Conservation (phyloP, 2,888 invertebrate genomes). For the Sylvicola cinctus region DNA sequence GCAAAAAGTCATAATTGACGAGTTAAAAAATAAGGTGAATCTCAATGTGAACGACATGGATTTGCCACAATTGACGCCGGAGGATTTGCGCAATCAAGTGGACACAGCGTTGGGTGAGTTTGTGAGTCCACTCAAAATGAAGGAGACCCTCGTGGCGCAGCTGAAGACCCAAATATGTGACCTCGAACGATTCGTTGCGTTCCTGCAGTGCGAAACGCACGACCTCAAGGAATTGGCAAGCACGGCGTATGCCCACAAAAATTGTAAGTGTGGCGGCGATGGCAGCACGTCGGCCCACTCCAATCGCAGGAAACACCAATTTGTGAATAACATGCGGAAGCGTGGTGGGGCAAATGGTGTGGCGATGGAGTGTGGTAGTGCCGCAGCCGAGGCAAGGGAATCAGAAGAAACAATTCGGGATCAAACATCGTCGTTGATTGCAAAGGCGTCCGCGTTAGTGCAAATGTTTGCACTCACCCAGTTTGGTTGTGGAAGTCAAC, state of each 20-base stretch:
- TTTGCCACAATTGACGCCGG: slow-evolving; percentile 47
- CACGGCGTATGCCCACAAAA: not conserved
- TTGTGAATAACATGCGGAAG: too few species aligned
- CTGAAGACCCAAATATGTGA: slow-evolving; percentile 93
- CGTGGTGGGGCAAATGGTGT: too few species aligned
- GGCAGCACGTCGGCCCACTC: not conserved
- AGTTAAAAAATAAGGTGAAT: slow-evolving; percentile 66
- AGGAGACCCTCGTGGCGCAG: slow-evolving; percentile 88
- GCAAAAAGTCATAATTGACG: slow-evolving; percentile 78
- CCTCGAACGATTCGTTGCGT: slow-evolving; percentile 88
- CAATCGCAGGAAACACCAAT: too few species aligned
- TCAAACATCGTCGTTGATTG: slow-evolving; percentile 33
- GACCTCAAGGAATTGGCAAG: not conserved
- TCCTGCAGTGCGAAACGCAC: slow-evolving; percentile 64
- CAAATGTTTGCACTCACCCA: slow-evolving; percentile 87
- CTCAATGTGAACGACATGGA: slow-evolving; percentile 66
- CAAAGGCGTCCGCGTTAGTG: slow-evolving; percentile 69
- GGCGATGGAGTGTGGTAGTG: too few species aligned
- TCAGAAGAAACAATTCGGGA: too few species aligned
- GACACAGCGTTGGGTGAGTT: slow-evolving; percentile 79
- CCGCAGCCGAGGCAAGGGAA: too few species aligned
- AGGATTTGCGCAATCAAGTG: slow-evolving; percentile 72
- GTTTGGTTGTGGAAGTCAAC: slow-evolving; percentile 55
- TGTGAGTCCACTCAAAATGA: slow-evolving; percentile 84
- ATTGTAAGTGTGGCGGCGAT: not conserved